Percentiles rank a stretch among this genome's conserved stretches.
Evolutionary conservation across 2,113 vertebrate species (phyloP).

Genomic region (Leptocoma aspasia): DNA sequence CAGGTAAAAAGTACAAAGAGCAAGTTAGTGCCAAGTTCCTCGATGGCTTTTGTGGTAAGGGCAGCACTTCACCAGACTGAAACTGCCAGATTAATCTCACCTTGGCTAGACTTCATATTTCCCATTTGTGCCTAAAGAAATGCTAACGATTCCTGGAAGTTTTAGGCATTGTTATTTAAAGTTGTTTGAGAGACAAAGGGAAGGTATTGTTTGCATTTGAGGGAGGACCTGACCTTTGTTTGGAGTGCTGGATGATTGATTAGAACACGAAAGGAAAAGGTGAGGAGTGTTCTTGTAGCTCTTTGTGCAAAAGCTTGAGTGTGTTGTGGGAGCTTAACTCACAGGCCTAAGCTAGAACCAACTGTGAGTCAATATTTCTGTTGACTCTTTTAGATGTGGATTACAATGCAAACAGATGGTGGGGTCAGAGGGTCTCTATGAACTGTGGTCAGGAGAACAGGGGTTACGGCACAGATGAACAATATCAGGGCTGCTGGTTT

Average conservation of each 20-base stretch:
- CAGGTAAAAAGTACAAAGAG: neutral
- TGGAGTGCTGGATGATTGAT: neutral
- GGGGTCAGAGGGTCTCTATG: neutral
- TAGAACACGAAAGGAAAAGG: neutral
- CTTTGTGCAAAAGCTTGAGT: neutral
- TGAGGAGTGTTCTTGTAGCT: neutral
- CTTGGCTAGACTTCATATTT: neutral
- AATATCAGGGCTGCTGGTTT: neutral
- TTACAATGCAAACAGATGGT: neutral
- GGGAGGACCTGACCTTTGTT: neutral
- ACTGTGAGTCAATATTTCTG: neutral
- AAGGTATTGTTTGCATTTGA: neutral
- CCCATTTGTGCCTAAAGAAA: neutral
- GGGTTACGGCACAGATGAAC: neutral
- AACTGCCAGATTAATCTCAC: neutral
- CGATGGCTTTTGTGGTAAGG: neutral
- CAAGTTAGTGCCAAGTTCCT: neutral
- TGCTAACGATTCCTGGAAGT: neutral
- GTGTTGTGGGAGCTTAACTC: neutral
- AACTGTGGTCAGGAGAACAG: neutral
- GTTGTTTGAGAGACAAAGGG: neutral
- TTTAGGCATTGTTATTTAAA: neutral
- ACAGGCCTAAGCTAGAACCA: neutral
- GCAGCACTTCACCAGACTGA: neutral
- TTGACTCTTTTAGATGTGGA: neutral